Base-by-base conservation (phyloP, 2,797 vertebrate genomes). In the Mus spretus region DNA sequence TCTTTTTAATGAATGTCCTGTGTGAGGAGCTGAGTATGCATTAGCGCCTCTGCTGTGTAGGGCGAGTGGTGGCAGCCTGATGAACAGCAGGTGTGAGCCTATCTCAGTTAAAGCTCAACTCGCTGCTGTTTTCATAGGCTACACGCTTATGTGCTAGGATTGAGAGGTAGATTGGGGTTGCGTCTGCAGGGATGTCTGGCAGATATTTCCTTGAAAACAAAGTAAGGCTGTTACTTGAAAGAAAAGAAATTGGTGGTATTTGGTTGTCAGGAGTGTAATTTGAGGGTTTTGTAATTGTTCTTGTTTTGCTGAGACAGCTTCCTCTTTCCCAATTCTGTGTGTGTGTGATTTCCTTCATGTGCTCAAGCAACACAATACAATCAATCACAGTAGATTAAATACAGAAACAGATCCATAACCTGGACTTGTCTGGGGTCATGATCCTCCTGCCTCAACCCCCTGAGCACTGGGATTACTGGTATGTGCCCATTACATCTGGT, bases 161-260 rank as follows among this genome's bases (percentile, higher is more conserved):
- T 81, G 44, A 61, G 75, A 50, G 78, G n/a, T 82, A 67, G 92
- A 63, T 74, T 67, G 0, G 89, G 55, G 70, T 89, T 96, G n/a
- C 44, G 86, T 61, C 26, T 28, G 37, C 17, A 80, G 53, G 70
- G 50, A n/a, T 67, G 53, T 57, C 86, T 84, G 77, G 82, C 61
- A 86, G 70, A 55, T 15, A 87, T 87, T 88, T 95, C 70, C 72
- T 89, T 90, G 89, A 83, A 96, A 85, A 94, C 92, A 91, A 37
- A 78, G n/a, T 24, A 15, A 93, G 13, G 44, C 65, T 82, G 72
- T 89, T 17, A 93, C 80, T 96, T 96, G n/a, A 87, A 80, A 91
- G 44, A 57, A 90, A 96, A 3, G 44, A 57, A 57, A 70, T 34
- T 9, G 1, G 37, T 12, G 61, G 61, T 89, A 63, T 34, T 90